Evolutionary conservation across 2,797 vertebrate genomes (phyloP).

Genomic region (Mastacembelus armatus): DNA sequence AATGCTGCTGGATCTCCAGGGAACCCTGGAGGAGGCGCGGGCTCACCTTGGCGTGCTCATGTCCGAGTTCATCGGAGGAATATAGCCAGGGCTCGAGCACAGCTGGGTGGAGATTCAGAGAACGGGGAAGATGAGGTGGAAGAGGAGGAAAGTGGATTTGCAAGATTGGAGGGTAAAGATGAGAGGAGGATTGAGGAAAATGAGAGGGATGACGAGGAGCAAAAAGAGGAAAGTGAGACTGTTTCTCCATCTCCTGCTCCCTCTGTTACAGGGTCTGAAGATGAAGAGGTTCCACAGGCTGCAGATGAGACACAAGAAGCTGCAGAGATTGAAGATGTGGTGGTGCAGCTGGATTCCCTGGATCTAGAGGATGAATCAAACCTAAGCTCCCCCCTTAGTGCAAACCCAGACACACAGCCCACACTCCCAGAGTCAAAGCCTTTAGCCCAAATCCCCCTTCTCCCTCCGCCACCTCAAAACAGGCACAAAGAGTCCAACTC

Average conservation of each 20-base stretch:
- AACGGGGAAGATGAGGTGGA: slow-evolving; percentile 52
- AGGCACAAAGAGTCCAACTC: slow-evolving; percentile 70
- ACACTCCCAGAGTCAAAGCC: slow-evolving; percentile 17
- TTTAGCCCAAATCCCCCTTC: slow-evolving; percentile 43
- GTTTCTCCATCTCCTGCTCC: slow-evolving; percentile 35
- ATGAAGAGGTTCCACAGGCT: slow-evolving; percentile 32
- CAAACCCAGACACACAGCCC: slow-evolving; percentile 12
- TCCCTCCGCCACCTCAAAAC: slow-evolving; percentile 45
- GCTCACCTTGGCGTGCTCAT: slow-evolving; percentile 94
- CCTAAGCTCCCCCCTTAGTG: neutral
- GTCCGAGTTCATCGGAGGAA: slow-evolving; percentile 92
- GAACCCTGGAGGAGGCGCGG: slow-evolving; percentile 78
- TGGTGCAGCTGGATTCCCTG: slow-evolving; percentile 86
- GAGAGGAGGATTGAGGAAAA: slow-evolving; percentile 40
- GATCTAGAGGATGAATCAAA: slow-evolving; percentile 75
- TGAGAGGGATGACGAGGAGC: slow-evolving; percentile 55
- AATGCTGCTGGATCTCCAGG: slow-evolving; percentile 75
- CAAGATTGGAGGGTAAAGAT: slow-evolving; percentile 42
- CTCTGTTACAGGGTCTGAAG: slow-evolving; percentile 16
- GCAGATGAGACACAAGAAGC: slow-evolving; percentile 26
- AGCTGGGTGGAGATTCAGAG: slow-evolving; percentile 86
- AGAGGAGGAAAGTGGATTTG: slow-evolving; percentile 54
- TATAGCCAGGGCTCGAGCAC: slow-evolving; percentile 85
- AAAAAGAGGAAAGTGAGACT: slow-evolving; percentile 35
- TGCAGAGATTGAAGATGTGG: slow-evolving; percentile 77